Base-by-base conservation (phyloP, 2,797 vertebrate species). In the Falco cherrug region DNA sequence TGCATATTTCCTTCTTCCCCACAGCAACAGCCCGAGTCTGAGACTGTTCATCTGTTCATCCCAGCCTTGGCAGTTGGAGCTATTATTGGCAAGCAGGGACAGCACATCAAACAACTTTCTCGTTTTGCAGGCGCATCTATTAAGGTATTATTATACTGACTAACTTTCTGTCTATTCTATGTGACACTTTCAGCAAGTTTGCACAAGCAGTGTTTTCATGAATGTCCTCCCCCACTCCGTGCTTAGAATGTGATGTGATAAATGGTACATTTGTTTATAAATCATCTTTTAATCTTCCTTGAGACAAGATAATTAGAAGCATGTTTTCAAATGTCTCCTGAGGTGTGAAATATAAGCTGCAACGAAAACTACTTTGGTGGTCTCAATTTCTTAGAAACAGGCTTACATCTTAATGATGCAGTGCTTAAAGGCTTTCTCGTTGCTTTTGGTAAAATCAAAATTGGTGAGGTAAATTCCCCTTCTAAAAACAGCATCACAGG, bases 91-190 rank as follows among this genome's bases (percentile, higher is more conserved):
- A 99, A 99, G 98, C 99, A 99, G 98, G 99, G 99, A 96, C 99
- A 99, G 96, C 99, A 99, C 98, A 99, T 99, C 98, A 99, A 99
- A 97, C 99, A 99, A 97, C 99, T 99, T 92, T 99, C 99, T 71
- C 99, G 99, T 90, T 99, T 99, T 95, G 99, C 99, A 57, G 99
- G 99, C 93, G 99, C 99, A 59, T 99, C 99, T 67, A 99, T 99
- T 98, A 99, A 99, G 98, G 99, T 99, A 98, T 95, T 96, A 89
- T 97, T 96, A 91, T 73, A 90, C 93, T 87, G 85, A 35, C 93
- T 93, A 95, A 92, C 92, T 41, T 91, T 77, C 84, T 73, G 70
- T 89, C 90, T 94, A 10, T 82, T 95, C 79, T 88, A 57, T 16
- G 5, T 65, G 79, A 92, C 73, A 88, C 87, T 76, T 91, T 6